Percentiles rank a stretch among this genome's conserved stretches.
phyloP scores from a whole-genome alignment of 2,888 invertebrate genomes.

The Sussaba pulchella region DNA sequence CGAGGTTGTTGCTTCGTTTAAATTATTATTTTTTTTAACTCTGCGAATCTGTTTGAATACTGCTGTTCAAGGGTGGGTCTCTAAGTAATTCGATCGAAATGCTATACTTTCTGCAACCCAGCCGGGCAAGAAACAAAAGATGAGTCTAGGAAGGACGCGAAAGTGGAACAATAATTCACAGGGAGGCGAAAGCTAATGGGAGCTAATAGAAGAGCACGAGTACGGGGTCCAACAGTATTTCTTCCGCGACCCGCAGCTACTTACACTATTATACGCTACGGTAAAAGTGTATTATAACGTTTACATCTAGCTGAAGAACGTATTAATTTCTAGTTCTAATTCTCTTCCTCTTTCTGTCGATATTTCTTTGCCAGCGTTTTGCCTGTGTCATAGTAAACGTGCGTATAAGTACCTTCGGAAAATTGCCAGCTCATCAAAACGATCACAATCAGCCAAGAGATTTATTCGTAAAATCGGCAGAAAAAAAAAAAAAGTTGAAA shows the following conservation, averaged over 20 bases:
- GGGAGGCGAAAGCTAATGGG: constrained; percentile 69
- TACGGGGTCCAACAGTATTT: constrained; percentile 72
- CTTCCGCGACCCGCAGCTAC: constrained; percentile 72
- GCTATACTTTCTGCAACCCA: too few species aligned
- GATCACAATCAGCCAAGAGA: constrained; percentile 5
- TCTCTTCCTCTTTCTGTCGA: constrained; percentile 6
- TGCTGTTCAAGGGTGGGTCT: too few species aligned
- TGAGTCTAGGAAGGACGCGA: too few species aligned
- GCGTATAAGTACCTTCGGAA: not conserved
- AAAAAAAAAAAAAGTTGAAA: constrained; percentile 11
- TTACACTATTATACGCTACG: constrained; percentile 16
- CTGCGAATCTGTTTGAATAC: too few species aligned
- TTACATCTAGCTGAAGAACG: constrained; percentile 4
- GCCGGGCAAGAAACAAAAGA: too few species aligned
- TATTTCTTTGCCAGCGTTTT: not conserved
- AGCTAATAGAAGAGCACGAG: constrained; percentile 64
- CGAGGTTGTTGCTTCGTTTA: too few species aligned
- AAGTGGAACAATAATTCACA: constrained; percentile 70
- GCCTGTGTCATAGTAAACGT: not conserved
- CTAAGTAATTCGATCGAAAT: too few species aligned
- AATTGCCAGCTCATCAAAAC: not conserved
- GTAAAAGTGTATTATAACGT: not conserved
- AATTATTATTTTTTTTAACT: too few species aligned
- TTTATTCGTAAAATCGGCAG: constrained; percentile 3
- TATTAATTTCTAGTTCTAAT: too few species aligned